Evolutionary conservation across 2,113 vertebrate genomes (phyloP).

Genomic region (Oreochromis tanganicae): DNA sequence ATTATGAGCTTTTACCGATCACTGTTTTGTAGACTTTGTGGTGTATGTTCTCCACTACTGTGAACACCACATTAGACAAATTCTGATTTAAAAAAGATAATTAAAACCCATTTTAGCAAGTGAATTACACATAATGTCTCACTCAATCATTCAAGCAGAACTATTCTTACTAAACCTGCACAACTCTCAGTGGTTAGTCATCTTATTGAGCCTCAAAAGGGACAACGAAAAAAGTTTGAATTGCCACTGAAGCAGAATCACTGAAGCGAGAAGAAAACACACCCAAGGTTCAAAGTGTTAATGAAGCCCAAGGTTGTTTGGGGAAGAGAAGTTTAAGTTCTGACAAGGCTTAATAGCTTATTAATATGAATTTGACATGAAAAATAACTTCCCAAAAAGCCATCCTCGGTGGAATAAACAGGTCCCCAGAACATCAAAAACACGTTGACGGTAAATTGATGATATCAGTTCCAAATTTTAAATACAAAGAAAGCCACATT

Average conservation of each 20-base stretch:
- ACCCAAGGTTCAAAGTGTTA: conserved; percentile 28
- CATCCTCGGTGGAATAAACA: neutral
- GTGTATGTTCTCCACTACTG: neutral
- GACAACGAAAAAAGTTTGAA: neutral
- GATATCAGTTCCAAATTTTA: neutral
- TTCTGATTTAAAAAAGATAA: neutral
- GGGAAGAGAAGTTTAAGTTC: conserved; percentile 19
- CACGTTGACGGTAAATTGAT: neutral
- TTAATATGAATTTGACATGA: conserved; percentile 24
- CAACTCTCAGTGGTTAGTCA: neutral
- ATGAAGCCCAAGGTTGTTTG: conserved; percentile 45
- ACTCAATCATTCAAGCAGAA: conserved; percentile 32
- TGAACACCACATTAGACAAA: neutral
- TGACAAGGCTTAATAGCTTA: conserved; percentile 25
- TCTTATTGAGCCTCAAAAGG: neutral
- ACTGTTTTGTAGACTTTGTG: neutral
- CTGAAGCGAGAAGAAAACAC: conserved; percentile 20
- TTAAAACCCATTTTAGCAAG: neutral
- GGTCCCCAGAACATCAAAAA: neutral
- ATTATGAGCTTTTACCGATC: neutral
- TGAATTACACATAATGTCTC: neutral
- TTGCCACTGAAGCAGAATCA: neutral
- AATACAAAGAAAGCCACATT: neutral
- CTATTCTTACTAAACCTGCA: conserved; percentile 20
- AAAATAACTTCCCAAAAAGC: neutral